Base-by-base conservation (phyloP, 1,140 invertebrate species). In the Frieseomelitta varia region DNA sequence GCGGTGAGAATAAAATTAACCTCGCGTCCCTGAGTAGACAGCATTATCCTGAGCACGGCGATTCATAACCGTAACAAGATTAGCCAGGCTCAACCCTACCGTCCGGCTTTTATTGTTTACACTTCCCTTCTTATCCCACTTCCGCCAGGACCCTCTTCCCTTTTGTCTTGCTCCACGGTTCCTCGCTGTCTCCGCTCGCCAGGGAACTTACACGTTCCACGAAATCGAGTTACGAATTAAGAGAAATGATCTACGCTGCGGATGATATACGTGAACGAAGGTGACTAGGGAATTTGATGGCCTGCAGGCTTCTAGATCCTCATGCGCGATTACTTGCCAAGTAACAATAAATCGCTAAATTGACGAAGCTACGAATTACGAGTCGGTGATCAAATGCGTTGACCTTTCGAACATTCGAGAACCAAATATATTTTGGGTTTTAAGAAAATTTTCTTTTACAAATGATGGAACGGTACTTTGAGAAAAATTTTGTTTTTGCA, bases 1-100 rank as follows among this genome's bases (percentile, higher is more conserved):
- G 63, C 55, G 65, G 74, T 34, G 71, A 51, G 86, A 89, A 87
- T 91, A 86, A 89, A 89, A 91, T 91, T 87, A 91, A 89, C 82
- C 69, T 6, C 61, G 65, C 76, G 69, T 77, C 61, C 21, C 71
- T 84, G 90, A 90, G 87, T 87, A 91, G 90, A 87, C 80, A 85
- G 83, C 83, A 85, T 91, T 89, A 91, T 87, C 85, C 85, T 81
- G 85, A 89, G 85, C 81, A 74, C 68, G 68, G 74, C 85, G 88
- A 91, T 91, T 90, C 89, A 90, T 91, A 91, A 91, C 85, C 84
- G 81, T 91, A 91, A 91, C 90, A 79, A 91, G 89, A 90, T 90
- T 91, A 90, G 78, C 75, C 53, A 17, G 75, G 71, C 76, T 81
- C 89, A 86, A 87, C 81, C 87, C 78, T 80, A 58, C 56, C 81